These are phyloP conservation scores for Morone saxatilis DNA, from an alignment of 2,113 vertebrate species.

Conservation along the genomic window DNA sequence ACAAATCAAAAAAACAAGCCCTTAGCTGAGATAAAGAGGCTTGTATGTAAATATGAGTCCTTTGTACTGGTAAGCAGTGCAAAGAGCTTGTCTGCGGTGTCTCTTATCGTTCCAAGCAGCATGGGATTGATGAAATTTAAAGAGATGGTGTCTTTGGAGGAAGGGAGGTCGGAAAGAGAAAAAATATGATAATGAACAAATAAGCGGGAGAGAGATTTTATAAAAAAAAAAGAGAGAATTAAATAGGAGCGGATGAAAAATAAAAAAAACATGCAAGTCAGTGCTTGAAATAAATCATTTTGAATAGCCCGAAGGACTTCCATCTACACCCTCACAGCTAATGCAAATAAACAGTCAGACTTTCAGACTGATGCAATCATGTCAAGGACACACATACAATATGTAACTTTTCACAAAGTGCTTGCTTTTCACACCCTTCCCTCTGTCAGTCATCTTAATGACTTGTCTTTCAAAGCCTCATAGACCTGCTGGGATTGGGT, in stretches of 20 bases:
- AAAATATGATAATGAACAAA: constrained; percentile 19
- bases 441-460: constrained; percentile 1
- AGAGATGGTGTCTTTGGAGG: constrained; percentile 43
- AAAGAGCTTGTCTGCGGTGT: constrained; percentile 48
- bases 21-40: constrained; percentile 67
- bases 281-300: neutral
- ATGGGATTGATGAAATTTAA: constrained; percentile 64
- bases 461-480: neutral
- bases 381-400: neutral
- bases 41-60: constrained; percentile 75
- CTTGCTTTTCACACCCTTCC: neutral
- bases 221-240: neutral
- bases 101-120: constrained; percentile 68
- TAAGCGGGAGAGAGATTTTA: constrained; percentile 6
- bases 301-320: neutral
- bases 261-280: neutral
- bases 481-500: neutral
- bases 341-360: neutral
- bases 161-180: constrained; percentile 7
- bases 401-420: neutral
- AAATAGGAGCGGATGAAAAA: neutral
- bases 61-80: constrained; percentile 61
- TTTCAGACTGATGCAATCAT: neutral
- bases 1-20: constrained; percentile 69
- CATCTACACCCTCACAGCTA: neutral